Conservation (phyloP, 2,888 invertebrate genomes). For the Tortricodes alternella region DNA sequence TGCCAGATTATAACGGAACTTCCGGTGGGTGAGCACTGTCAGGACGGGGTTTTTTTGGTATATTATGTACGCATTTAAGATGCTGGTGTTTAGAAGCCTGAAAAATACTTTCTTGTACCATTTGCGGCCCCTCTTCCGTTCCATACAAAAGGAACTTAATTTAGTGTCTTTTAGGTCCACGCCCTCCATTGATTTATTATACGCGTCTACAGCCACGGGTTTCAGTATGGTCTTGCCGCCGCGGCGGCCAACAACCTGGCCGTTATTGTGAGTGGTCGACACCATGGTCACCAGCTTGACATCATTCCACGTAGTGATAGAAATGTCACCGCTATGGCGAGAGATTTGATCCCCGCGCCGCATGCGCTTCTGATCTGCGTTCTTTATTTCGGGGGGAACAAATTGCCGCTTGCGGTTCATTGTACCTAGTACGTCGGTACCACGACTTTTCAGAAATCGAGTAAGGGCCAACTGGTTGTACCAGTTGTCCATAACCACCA, state of each 20-base stretch:
- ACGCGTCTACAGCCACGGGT: slow-evolving; percentile 21
- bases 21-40: neutral
- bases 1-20: neutral
- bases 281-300: neutral
- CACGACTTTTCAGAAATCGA: slow-evolving; percentile 22
- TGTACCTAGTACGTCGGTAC: slow-evolving; percentile 31
- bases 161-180: slow-evolving; percentile 39
- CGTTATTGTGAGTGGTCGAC: slow-evolving; percentile 32
- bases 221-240: neutral
- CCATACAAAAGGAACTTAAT: slow-evolving; percentile 36
- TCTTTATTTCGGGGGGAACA: slow-evolving; percentile 15
- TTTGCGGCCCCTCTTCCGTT: slow-evolving; percentile 33
- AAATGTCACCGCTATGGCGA: slow-evolving; percentile 27
- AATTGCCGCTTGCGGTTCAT: slow-evolving; percentile 15
- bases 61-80: slow-evolving; percentile 27
- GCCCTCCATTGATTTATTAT: slow-evolving; percentile 39
- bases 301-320: slow-evolving; percentile 25
- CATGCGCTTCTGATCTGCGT: neutral
- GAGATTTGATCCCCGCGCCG: slow-evolving; percentile 1
- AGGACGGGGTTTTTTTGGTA: neutral
- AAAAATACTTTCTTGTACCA: slow-evolving; percentile 35
- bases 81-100: slow-evolving; percentile 25
- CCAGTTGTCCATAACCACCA: slow-evolving; percentile 31
- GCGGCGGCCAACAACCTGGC: slow-evolving; percentile 20
- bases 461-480: slow-evolving; percentile 28